These are phyloP conservation scores for Bolinopsis microptera DNA, from an alignment of 37 sponge, comb jelly and placozoan genomes.

Conservation along the genomic window DNA sequence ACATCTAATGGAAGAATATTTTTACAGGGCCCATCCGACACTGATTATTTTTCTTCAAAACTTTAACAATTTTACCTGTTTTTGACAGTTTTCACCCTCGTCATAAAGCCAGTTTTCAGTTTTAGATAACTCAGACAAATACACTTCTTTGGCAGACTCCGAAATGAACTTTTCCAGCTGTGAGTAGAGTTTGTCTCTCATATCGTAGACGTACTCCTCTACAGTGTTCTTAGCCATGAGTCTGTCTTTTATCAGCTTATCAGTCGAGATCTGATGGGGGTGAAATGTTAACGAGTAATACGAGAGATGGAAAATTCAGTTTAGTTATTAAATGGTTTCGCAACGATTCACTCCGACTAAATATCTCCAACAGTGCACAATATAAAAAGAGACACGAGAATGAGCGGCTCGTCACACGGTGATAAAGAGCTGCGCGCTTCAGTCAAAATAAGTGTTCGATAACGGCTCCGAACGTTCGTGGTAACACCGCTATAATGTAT, in stretches of 20 bases:
- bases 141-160: conserved; percentile 71
- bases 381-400: background rate
- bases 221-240: conserved; percentile 80
- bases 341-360: too few species aligned
- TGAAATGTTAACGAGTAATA: background rate
- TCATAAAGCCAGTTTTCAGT: conserved; percentile 98
- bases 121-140: conserved; percentile 67
- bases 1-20: too few species aligned
- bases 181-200: conserved; percentile 79
- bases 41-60: too few species aligned
- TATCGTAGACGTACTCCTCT: conserved; percentile 97
- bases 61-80: too few species aligned
- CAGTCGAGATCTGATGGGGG: conserved; percentile 12
- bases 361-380: too few species aligned
- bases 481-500: background rate
- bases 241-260: conserved; percentile 52
- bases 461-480: too few species aligned
- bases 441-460: too few species aligned
- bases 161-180: conserved; percentile 74
- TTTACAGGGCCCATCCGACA: too few species aligned
- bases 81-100: conserved; percentile 94
- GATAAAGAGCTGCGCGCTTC: too few species aligned
- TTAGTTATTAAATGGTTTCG: background rate
- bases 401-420: background rate
- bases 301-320: background rate